Evolutionary conservation across 2,888 invertebrate species (phyloP).

Genomic region (Anthophora plumipes): DNA sequence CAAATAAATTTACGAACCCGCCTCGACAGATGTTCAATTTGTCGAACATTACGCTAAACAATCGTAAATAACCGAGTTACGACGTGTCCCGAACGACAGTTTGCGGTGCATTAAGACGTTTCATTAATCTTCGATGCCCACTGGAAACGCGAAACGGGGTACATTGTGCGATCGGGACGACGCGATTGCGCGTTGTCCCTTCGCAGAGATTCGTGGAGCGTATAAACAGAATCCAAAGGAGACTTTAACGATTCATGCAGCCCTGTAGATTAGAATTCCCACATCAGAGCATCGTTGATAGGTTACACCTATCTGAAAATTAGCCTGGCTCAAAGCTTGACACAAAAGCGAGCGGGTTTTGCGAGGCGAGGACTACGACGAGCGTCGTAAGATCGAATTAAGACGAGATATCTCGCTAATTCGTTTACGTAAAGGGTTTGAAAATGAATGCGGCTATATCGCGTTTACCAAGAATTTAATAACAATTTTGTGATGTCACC

Average conservation of each 20-base stretch:
- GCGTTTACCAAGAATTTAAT: slow-evolving; percentile 14
- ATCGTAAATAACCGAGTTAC: slow-evolving; percentile 8
- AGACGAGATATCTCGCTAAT: not conserved
- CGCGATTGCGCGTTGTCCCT: slow-evolving; percentile 48
- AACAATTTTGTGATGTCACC: slow-evolving; percentile 4
- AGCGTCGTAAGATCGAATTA: slow-evolving; percentile 7
- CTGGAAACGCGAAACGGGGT: slow-evolving; percentile 2
- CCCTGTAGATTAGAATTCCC: slow-evolving; percentile 10
- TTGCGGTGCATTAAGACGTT: slow-evolving; percentile 1
- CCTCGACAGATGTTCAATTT: not conserved
- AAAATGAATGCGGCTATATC: slow-evolving; percentile 10
- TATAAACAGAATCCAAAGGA: slow-evolving; percentile 45
- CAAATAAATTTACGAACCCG: not conserved
- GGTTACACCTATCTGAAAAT: slow-evolving; percentile 50
- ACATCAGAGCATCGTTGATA: slow-evolving; percentile 23
- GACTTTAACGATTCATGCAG: slow-evolving; percentile 55
- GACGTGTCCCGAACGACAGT: not conserved
- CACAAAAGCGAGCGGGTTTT: slow-evolving; percentile 31
- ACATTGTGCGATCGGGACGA: slow-evolving; percentile 21
- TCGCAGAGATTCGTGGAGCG: slow-evolving; percentile 28
- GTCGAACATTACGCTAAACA: slow-evolving; percentile 17
- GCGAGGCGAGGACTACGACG: not conserved
- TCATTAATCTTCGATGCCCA: slow-evolving; percentile 42
- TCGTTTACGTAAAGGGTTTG: slow-evolving; percentile 33
- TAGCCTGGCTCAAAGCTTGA: slow-evolving; percentile 31